Base-by-base conservation (phyloP, 1,140 invertebrate species). In the Cydia pomonella region DNA sequence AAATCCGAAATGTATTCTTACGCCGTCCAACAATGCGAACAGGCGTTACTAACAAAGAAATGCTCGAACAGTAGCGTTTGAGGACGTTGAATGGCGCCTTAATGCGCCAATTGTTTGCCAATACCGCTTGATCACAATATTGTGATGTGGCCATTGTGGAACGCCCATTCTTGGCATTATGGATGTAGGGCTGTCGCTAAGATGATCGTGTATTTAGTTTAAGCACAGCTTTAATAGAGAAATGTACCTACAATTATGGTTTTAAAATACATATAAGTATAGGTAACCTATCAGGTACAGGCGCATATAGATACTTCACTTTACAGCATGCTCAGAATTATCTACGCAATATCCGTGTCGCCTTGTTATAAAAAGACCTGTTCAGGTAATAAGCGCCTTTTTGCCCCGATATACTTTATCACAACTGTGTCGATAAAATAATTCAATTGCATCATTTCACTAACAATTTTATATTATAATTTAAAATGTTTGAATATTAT, bases 81-180 rank as follows among this genome's bases (percentile, higher is more conserved):
- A 72, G 62, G 73, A 75, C 44, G 44, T 44, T 79, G 75, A 75
- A 80, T 76, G 71, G 53, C 62, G 59, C 73, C 53, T 71, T 80
- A 80, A 82, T 80, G 77, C 77, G 79, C 75, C 80, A 79, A 82
- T 84, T 84, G 82, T 84, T 80, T 77, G 77, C 74, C 78, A 73
- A 82, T 79, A 80, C 80, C 9, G 16, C 33, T 72, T 72, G 41
- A 72, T 81, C 77, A 79, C 77, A 78, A 80, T 82, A 80, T 80
- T 84, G 76, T 81, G 78, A 76, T 74, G 72, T 59, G 41, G 74
- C 74, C 69, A 38, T 80, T 76, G n/a, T 69, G 29, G 64, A 1
- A 33, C 23, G 63, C 27, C 64, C 64, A 41, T 66, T 69, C 27
- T 69, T 29, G 6, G 29, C 64, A 18, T 69, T 18, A 69, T 41